phyloP scores from a whole-genome alignment of 2,113 vertebrate species.

The Arothron firmamentum region DNA sequence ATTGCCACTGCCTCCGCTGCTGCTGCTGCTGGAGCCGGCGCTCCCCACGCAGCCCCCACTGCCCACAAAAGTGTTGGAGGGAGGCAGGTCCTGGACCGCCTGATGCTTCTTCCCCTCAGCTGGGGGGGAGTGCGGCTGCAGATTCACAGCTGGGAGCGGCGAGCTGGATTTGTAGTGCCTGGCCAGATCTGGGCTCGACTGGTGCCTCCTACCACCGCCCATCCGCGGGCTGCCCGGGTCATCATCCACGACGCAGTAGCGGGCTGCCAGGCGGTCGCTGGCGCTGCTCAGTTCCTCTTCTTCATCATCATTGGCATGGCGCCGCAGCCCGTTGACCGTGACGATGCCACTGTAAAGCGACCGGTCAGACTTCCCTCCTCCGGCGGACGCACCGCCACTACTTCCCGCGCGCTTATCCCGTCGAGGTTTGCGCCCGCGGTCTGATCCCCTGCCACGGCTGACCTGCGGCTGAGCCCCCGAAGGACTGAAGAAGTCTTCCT shows the following conservation, averaged over 20 bases:
- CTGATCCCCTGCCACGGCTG: slow-evolving; percentile 52
- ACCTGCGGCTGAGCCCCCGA: slow-evolving; percentile 74
- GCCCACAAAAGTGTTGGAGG: slow-evolving; percentile 97
- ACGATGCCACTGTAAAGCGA: slow-evolving; percentile 86
- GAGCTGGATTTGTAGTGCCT: slow-evolving; percentile 97
- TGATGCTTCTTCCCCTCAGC: slow-evolving; percentile 94
- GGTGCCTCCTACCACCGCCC: slow-evolving; percentile 84
- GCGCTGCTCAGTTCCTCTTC: slow-evolving; percentile 82
- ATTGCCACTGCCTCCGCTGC: slow-evolving; percentile 70
- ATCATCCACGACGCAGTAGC: slow-evolving; percentile 88
- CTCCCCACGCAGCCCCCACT: slow-evolving; percentile 76
- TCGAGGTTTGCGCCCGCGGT: slow-evolving; percentile 71
- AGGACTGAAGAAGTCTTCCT: slow-evolving; percentile 93
- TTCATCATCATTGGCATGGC: slow-evolving; percentile 69
- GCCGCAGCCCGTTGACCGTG: slow-evolving; percentile 74
- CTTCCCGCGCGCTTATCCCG: slow-evolving; percentile 67
- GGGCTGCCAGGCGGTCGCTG: slow-evolving; percentile 88
- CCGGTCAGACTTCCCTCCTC: slow-evolving; percentile 81
- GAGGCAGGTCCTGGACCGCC: slow-evolving; percentile 95
- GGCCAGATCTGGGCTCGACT: slow-evolving; percentile 89
- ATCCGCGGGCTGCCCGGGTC: slow-evolving; percentile 87
- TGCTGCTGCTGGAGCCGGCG: slow-evolving; percentile 71
- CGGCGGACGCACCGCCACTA: slow-evolving; percentile 23
- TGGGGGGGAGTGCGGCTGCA: slow-evolving; percentile 93
- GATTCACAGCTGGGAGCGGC: slow-evolving; percentile 90